Conservation (phyloP, 2,888 invertebrate species). For the Brachypalpus laphriformis region DNA sequence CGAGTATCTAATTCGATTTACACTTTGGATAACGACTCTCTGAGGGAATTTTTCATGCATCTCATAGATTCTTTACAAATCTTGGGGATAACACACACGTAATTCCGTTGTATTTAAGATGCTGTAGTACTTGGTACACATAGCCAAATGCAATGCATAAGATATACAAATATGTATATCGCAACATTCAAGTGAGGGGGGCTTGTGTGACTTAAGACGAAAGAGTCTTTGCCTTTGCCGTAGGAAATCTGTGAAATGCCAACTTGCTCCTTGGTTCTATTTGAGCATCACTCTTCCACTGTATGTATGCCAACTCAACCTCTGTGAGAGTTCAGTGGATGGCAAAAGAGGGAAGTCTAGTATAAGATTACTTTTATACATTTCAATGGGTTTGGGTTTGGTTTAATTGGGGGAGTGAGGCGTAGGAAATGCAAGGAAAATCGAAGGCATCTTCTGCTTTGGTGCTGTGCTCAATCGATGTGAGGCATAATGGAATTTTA, state of each 20-base stretch:
- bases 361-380: conserved; percentile 38
- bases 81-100: conserved; percentile 33
- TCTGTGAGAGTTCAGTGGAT: neutral
- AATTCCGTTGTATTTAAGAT: conserved; percentile 15
- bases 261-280: neutral
- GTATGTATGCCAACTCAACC: neutral
- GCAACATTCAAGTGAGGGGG: neutral
- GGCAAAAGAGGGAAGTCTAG: conserved; percentile 3
- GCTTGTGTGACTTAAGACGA: neutral
- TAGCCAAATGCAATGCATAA: conserved; percentile 5
- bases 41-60: conserved; percentile 56
- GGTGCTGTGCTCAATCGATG: conserved; percentile 32
- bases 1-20: conserved; percentile 53
- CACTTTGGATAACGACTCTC: conserved; percentile 35
- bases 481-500: conserved; percentile 44
- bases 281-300: neutral
- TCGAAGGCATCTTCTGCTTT: conserved; percentile 42
- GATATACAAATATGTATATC: too few species aligned
- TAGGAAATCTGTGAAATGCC: conserved; percentile 24
- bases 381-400: conserved; percentile 4
- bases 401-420: neutral
- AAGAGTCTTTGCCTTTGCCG: neutral
- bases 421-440: conserved; percentile 2
- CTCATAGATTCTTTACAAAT: conserved; percentile 50
- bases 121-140: too few species aligned